Evolutionary conservation across 2,888 invertebrate species (phyloP), one percentile per base, ranked within the genome.

Genomic region (Apotomis betuletana): DNA sequence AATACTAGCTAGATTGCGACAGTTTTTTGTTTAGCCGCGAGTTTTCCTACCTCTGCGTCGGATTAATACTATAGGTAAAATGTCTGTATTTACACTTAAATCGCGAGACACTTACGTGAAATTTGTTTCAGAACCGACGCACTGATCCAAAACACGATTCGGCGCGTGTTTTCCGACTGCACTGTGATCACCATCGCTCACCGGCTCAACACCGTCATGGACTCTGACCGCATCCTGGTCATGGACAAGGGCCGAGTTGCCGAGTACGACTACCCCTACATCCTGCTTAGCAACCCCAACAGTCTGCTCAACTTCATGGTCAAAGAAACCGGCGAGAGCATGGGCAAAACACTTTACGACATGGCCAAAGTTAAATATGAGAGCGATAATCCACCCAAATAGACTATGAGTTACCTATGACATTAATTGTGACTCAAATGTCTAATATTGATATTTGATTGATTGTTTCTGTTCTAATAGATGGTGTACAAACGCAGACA

Each of bases 141-240:
- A 0, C 88, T 98, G 54, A 98, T 98, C 77, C 98, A 98, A 85
- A 94, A 94, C 77, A 97, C 97, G 0, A 97, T 98, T 59, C 94
- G 97, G 51, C 93, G 92, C 6, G 96, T 96, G 86, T 98, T 98
- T 82, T 91, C 93, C 5, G 83, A 95, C 0, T 98, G 97, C 84
- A 98, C 98, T 0, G 98, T 98, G 10, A 88, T 98, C 36, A 98
- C 98, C 0, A 97, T 98, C 46, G 98, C 98, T 3, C 98, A 98
- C 88, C 95, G 98, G 46, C 91, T 98, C 38, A 96, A 98, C 84
- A 98, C 98, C 0, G 96, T 98, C 74, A 98, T 98, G 96, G 98
- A 98, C 85, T 97, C 97, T 0, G 97, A 98, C 89, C 94, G 96
- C 62, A 96, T 98, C 12, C 90, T 98, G 62, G 98, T 98, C 0